These are phyloP conservation scores for Deilephila elpenor DNA, from an alignment of 2,888 invertebrate genomes.

Conservation along the genomic window DNA sequence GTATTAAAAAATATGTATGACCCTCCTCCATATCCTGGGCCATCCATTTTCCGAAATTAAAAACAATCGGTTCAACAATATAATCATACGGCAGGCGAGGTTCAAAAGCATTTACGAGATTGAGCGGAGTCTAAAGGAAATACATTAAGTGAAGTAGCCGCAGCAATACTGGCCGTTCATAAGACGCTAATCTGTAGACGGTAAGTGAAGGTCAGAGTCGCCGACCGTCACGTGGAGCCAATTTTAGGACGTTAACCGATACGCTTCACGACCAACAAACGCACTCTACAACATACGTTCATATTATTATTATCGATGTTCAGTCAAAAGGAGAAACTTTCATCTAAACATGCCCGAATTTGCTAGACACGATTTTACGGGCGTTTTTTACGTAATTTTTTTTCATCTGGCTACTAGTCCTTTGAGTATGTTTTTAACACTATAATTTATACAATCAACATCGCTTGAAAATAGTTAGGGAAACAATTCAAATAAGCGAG, in stretches of 20 bases:
- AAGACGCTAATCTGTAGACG: conserved; percentile 42
- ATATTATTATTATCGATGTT: conserved; percentile 37
- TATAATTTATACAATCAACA: conserved; percentile 1
- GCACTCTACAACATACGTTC: conserved; percentile 40
- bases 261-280: conserved; percentile 62
- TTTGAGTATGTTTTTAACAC: background rate
- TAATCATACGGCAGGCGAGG: too few relatives aligned
- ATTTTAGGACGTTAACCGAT: conserved; percentile 71
- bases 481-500: conserved; percentile 16
- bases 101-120: too few relatives aligned
- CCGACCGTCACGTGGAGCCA: conserved; percentile 56
- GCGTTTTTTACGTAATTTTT: background rate
- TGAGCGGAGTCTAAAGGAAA: too few relatives aligned
- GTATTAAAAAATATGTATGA: too few relatives aligned
- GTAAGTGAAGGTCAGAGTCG: conserved; percentile 59
- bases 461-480: conserved; percentile 22
- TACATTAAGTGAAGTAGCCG: background rate
- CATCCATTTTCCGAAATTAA: too few relatives aligned
- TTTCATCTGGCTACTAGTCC: background rate
- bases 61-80: too few relatives aligned
- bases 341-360: background rate
- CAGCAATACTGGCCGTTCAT: conserved; percentile 12
- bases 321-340: background rate
- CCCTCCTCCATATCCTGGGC: too few relatives aligned
- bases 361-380: too few relatives aligned